Evolutionary conservation across 2,888 invertebrate genomes (phyloP).

Genomic region (Notocelia uddmanniana): DNA sequence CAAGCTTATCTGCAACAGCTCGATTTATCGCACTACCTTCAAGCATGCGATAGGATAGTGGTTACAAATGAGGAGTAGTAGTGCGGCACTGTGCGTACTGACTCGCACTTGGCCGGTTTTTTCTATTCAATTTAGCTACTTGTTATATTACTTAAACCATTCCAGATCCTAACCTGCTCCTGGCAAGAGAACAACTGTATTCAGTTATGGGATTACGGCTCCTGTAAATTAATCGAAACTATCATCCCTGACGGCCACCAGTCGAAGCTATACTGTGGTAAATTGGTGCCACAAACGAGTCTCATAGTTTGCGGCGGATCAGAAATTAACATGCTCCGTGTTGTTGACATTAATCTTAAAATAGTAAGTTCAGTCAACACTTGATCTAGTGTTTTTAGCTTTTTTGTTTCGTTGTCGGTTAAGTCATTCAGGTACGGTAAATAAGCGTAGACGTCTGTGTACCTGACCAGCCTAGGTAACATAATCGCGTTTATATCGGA

Average conservation of each 20-base stretch:
- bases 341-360: slow-evolving; percentile 86
- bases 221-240: slow-evolving; percentile 86
- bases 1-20: no score
- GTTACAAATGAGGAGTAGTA: no score
- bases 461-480: no score
- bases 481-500: no score
- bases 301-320: slow-evolving; percentile 87
- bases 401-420: background rate
- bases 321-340: slow-evolving; percentile 85
- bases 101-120: no score
- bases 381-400: background rate
- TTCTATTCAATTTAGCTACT: no score
- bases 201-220: slow-evolving; percentile 88
- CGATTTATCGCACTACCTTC: no score
- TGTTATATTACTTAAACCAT: slow-evolving; percentile 13
- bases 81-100: no score
- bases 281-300: slow-evolving; percentile 83
- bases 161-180: slow-evolving; percentile 87
- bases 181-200: slow-evolving; percentile 87
- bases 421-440: background rate
- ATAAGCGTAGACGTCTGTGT: no score
- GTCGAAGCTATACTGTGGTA: slow-evolving; percentile 87
- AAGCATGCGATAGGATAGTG: no score
- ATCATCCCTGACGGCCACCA: slow-evolving; percentile 83
- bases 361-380: slow-evolving; percentile 74